A percentile compares a stretch with the other conserved stretches of the same genome.
phyloP scores from a whole-genome alignment of 2,113 vertebrate species.

The Muntiacus muntjak region DNA sequence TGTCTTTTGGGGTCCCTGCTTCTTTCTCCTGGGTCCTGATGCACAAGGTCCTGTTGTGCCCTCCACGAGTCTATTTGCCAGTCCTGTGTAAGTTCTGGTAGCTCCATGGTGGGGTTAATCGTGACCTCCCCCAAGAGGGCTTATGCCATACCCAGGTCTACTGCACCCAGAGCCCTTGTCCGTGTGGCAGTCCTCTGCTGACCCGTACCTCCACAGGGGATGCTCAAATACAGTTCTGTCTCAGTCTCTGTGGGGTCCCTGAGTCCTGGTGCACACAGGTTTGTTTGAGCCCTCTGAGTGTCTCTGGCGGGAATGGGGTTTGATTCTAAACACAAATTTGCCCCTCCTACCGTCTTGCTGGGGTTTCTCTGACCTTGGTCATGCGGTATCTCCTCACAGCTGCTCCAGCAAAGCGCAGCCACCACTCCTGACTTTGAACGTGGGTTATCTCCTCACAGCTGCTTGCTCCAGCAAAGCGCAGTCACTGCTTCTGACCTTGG shows the following conservation, averaged over 20 bases:
- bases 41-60: not conserved
- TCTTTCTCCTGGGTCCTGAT: not conserved
- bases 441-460: too few species aligned
- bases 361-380: not conserved
- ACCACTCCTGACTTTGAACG: too few species aligned
- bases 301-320: not conserved
- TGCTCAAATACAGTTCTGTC: not conserved
- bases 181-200: fast-evolving
- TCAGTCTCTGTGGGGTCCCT: not conserved
- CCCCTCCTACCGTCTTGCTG: not conserved
- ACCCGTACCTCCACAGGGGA: not conserved
- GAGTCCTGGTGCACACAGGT: not conserved
- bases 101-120: not conserved
- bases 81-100: not conserved
- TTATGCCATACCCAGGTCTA: not conserved
- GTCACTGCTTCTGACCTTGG: too few species aligned
- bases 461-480: too few species aligned
- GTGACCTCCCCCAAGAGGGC: not conserved
- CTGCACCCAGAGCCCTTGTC: not conserved
- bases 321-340: not conserved
- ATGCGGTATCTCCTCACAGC: too few species aligned
- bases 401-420: too few species aligned
- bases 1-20: not conserved
- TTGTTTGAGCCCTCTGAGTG: not conserved
- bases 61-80: not conserved